Conservation (phyloP, 2,888 invertebrate genomes). For the Saturnia pavonia region DNA sequence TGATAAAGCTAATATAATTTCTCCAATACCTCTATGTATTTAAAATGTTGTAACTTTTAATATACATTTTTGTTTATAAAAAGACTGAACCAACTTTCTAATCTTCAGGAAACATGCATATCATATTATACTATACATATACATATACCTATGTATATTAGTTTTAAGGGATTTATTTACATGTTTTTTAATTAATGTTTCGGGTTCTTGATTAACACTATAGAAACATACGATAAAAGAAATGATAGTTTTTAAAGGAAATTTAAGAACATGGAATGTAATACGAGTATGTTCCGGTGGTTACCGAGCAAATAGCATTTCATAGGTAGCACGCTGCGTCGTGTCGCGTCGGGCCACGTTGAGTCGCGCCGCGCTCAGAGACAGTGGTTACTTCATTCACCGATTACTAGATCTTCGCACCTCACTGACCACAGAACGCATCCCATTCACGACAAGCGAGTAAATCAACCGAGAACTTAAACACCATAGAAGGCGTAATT, state of each 20-base stretch:
- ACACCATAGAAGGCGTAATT: constrained; percentile 61
- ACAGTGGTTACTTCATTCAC: constrained; percentile 63
- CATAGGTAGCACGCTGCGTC: constrained; percentile 34
- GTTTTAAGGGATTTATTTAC: too few relatives aligned
- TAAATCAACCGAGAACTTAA: constrained; percentile 72
- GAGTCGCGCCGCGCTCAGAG: constrained; percentile 37
- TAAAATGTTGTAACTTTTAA: too few relatives aligned
- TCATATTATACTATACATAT: too few relatives aligned
- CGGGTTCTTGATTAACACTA: background rate
- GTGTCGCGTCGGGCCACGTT: constrained; percentile 34
- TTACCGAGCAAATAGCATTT: constrained; percentile 32
- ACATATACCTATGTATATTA: too few relatives aligned
- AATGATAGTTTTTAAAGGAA: background rate
- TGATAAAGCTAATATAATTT: too few relatives aligned
- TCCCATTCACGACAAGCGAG: constrained; percentile 77
- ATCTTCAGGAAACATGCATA: too few relatives aligned
- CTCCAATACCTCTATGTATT: too few relatives aligned
- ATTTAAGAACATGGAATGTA: constrained; percentile 41
- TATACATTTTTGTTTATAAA: too few relatives aligned
- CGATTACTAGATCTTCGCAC: constrained; percentile 74
- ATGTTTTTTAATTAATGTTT: background rate
- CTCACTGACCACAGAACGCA: constrained; percentile 72
- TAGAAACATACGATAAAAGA: background rate
- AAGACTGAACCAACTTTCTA: too few relatives aligned
- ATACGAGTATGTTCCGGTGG: constrained; percentile 47